A percentile compares a stretch with the other conserved stretches of the same genome.
These are phyloP conservation scores for Callinectes sapidus DNA, from an alignment of 2,888 invertebrate species.

Conservation along the genomic window DNA sequence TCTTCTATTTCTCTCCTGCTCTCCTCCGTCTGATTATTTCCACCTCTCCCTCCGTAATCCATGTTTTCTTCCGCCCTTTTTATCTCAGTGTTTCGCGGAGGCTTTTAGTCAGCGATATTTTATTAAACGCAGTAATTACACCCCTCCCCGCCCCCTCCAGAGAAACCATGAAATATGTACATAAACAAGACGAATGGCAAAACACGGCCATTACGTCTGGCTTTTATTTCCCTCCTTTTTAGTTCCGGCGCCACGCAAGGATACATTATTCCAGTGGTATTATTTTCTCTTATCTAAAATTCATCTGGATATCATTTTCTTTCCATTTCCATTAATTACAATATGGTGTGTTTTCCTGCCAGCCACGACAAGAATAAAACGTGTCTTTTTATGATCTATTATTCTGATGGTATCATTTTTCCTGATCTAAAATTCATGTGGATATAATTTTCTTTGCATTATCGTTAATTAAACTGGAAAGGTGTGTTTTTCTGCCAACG, in stretches of 20 bases:
- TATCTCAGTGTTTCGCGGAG: background rate
- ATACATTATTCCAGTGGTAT: constrained; percentile 16
- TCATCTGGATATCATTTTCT: background rate
- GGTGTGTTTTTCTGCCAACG: background rate
- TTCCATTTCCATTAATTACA: background rate
- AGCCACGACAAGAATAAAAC: background rate
- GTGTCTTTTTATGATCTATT: background rate
- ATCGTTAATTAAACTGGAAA: background rate
- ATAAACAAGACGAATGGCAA: constrained; percentile 19
- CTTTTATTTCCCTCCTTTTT: constrained; percentile 13
- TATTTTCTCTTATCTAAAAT: background rate
- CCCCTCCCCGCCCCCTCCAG: background rate
- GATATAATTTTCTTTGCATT: background rate
- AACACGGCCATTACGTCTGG: background rate
- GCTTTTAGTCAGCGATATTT: constrained; percentile 35
- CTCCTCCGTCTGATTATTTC: constrained; percentile 9
- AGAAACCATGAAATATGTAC: constrained; percentile 28
- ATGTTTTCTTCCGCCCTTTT: background rate
- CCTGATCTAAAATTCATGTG: background rate
- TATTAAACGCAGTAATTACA: constrained; percentile 18
- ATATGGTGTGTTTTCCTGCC: background rate
- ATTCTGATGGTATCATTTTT: background rate
- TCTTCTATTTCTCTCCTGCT: background rate
- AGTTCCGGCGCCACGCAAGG: background rate
- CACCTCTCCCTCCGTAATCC: background rate